Conservation (phyloP, 2,797 vertebrate genomes). For the Myripristis murdjan region DNA sequence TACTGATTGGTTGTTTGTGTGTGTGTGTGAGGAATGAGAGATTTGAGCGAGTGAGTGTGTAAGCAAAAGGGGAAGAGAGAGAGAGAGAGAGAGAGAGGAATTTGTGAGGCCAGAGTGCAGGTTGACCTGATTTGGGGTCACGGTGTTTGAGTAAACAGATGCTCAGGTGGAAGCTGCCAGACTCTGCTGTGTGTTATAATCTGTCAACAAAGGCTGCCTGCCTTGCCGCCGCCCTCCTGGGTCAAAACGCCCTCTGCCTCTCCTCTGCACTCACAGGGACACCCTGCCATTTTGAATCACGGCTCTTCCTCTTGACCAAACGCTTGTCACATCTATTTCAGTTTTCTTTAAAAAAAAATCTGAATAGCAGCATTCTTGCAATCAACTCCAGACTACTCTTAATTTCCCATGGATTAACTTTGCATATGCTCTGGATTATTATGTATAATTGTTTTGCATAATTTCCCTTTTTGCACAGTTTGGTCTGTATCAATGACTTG, state of each 20-base stretch:
- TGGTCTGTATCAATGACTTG: too few species aligned
- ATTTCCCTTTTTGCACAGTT: too few species aligned
- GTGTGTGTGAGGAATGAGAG: background rate
- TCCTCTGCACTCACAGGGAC: background rate
- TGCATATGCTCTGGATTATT: too few species aligned
- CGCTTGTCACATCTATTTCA: too few species aligned
- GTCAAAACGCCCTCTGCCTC: slow-evolving; percentile 18
- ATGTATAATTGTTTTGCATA: too few species aligned
- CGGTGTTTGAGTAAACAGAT: slow-evolving; percentile 29
- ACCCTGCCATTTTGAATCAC: too few species aligned
- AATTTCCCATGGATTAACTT: too few species aligned
- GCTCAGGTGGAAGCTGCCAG: slow-evolving; percentile 24
- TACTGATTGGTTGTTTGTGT: too few species aligned
- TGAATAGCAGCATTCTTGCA: too few species aligned
- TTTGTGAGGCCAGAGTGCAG: slow-evolving; percentile 25
- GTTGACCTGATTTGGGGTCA: slow-evolving; percentile 49
- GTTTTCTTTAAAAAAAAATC: too few species aligned
- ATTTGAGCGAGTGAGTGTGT: background rate
- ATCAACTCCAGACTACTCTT: too few species aligned
- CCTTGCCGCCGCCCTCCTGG: background rate
- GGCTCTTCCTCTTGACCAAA: too few species aligned
- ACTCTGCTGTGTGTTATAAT: slow-evolving; percentile 7
- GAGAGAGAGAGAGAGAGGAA: background rate
- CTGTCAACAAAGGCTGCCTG: slow-evolving; percentile 33
- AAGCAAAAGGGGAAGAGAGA: background rate